Evolutionary conservation across 1,140 invertebrate genomes (phyloP), one percentile per base, ranked within the genome.

Genomic region (Bombus superbus): DNA sequence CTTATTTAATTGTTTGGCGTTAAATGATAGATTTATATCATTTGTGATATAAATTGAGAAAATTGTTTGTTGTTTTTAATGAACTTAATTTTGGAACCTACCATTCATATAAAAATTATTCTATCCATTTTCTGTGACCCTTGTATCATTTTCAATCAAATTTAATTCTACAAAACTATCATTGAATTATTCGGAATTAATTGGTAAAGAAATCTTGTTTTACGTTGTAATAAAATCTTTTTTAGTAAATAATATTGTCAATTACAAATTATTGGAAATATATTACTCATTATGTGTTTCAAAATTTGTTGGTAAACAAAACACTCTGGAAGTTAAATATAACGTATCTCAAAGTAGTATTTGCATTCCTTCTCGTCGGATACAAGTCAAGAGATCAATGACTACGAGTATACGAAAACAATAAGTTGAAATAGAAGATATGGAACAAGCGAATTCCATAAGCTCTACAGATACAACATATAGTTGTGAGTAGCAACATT

Each of bases 1-100:
- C 40, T 68, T 47, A 44, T 69, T 80, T 69, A 10, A 69, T 69
- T 80, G 42, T 42, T 69, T 69, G 32, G 13, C 22, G 38, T 80
- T 80, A 80, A 80, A 80, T 79, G 28, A 79, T 69, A 32, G 32
- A 32, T 32, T 32, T 32, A 32, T 32, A 69, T 53, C 8, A 69
- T n/a, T 47, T 69, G 64, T 42, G 25, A 25, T 69, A 40, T 8
- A 80, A 80, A 40, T 66, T 68, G 25, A 80, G 4, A 68, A 69
- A 11, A 69, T 80, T 5, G 68, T 25, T 80, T 35, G 64, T 69
- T 80, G 47, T 53, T 22, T 22, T 53, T 22, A 53, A 53, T 53
- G 18, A 53, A 53, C 18, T 53, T 53, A 53, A 53, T 22, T 53
- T 53, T 53, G 47, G 18, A 53, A 22, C 47, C 47, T 53, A 53